These are phyloP conservation scores for Heliothis subflexa DNA, from an alignment of 1,140 invertebrate species.

Conservation along the genomic window DNA sequence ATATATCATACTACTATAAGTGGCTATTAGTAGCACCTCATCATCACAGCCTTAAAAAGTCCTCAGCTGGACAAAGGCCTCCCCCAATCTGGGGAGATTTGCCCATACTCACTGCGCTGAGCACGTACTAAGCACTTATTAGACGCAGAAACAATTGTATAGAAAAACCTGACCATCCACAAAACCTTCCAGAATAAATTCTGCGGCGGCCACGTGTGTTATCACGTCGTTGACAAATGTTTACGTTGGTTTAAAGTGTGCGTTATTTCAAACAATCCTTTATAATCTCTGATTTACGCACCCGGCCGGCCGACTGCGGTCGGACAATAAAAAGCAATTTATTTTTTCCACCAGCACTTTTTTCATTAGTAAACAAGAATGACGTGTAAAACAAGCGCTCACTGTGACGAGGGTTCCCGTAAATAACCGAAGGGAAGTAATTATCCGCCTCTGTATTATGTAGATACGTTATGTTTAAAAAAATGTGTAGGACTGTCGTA, in stretches of 20 bases:
- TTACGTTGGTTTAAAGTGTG: constrained; percentile 61
- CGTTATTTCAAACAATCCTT: constrained; percentile 63
- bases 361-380: constrained; percentile 81
- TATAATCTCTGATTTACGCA: constrained; percentile 76
- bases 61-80: no score
- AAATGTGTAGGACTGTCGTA: constrained; percentile 28
- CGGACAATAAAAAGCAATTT: constrained; percentile 78
- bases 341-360: constrained; percentile 74
- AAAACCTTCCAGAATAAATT: constrained; percentile 33
- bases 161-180: not conserved
- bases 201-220: constrained; percentile 48
- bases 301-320: constrained; percentile 60
- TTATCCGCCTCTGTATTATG: constrained; percentile 66
- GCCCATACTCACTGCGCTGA: no score
- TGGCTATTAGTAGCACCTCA: no score
- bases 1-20: no score
- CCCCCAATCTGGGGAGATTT: no score
- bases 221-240: constrained; percentile 61
- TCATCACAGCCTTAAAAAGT: no score
- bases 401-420: constrained; percentile 76
- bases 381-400: constrained; percentile 79
- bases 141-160: not conserved
- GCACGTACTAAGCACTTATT: no score
- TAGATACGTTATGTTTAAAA: constrained; percentile 47
- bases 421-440: constrained; percentile 78